Base-by-base conservation (phyloP, 2,797 vertebrate genomes). In the Sebastes oblongus region DNA sequence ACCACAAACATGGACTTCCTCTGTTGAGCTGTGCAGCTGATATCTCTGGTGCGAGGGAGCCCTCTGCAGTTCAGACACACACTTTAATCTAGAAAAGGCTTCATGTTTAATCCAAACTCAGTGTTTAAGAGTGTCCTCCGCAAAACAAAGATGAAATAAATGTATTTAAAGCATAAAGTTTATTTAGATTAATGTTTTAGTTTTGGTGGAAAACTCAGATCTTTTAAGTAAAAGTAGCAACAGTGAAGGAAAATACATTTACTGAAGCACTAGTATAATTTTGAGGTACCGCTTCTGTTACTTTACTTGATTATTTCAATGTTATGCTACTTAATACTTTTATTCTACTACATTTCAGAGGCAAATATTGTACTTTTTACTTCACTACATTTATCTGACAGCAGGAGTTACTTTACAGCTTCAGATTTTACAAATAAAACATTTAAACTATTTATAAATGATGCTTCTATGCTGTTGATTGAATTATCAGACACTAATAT, bases 51-150 rank as follows among this genome's bases (percentile, higher is more conserved):
- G 69, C 4, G 29, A 82, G 64, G 73, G 87, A 16, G 84, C 86
- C 90, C 80, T 46, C 89, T 87, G 75, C 71, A 34, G 90, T 4
- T 7, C 30, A 59, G 2, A 39, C 14, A 10, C 12, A 22, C 10
- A 42, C 39, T 10, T 3, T 2, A 8, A 8, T 29, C 11, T 16
- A 5, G 1, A 6, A 16, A 30, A 14, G n/a, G 9, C 16, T 8
- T 42, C 39, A 42, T 42, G 27, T 11, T 67, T 2, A 14, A 14
- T 59, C n/a, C 54, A 24, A 7, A 22, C 22, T 24, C 27, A 2
- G 25, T 27, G 39, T 54, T 11, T 10, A 8, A 13, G 7, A n/a
- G 4, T 20, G 25, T 42, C 22, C 11, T 73, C 25, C 1, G 14
- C 30, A 36, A 39, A 55, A 29, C 50, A 13, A 66, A 27, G 10